Evolutionary conservation across 2,888 invertebrate genomes (phyloP), one percentile per base, ranked within the genome.

Genomic region (Drepanosiphum platanoidis): DNA sequence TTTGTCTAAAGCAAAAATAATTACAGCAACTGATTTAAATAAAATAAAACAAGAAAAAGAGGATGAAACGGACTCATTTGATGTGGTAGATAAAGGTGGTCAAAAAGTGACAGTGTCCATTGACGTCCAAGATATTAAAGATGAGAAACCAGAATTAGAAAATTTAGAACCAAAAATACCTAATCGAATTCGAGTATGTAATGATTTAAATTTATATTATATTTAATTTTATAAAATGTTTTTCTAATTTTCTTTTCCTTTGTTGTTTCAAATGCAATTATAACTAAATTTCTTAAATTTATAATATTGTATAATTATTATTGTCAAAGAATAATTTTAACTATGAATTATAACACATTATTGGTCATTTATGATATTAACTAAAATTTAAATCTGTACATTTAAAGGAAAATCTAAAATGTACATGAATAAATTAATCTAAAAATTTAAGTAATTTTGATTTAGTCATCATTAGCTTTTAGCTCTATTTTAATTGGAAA

Each of bases 1-100:
- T 0, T 89, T 97, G 61, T 94, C 95, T 0, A 93, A 94, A 89
- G 96, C 96, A 0, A 96, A 95, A 89, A 95, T 94, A 89, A 89
- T 93, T 84, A 68, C 83, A 39, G 34, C 9, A 27, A 30, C 72
- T 11, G 34, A 83, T 34, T 7, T 52, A 30, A 36, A 52, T 52
- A 84, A 84, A 84, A 90, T 90, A 83, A 90, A 90, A 68, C 90
- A 91, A 88, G 90, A 91, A 30, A 89, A 89, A 74, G 75, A 84
- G 0, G 75, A 84, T 22, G 22, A 22, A 61, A 52, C 22, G 34
- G 75, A 84, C 18, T n/a, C 83, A 34, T 94, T 95, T 90, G 94
- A 95, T 90, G 92, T 95, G 66, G 93, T 93, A 78, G 93, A 93
- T 9, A 92, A 92, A 86, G 88, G 89, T 30, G 89, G 90, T 72